Conservation (phyloP, 2,113 vertebrate species). For the Sarotherodon lohbergeri region DNA sequence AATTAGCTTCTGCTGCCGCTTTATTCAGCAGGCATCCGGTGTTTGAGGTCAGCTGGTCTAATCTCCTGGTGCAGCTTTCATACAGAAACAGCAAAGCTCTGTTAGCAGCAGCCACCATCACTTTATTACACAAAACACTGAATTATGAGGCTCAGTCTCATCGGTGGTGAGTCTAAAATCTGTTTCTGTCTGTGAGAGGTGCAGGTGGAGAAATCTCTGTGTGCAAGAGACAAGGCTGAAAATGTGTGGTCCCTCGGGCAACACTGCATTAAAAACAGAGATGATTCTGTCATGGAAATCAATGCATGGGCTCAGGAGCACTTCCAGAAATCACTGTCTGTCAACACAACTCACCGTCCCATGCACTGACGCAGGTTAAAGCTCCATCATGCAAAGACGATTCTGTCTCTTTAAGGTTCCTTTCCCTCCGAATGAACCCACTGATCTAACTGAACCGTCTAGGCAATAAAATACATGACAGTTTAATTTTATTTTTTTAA, state of each 20-base stretch:
- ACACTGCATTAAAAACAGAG: background rate
- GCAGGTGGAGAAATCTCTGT: background rate
- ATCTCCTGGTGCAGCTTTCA: background rate
- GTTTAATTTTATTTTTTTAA: background rate
- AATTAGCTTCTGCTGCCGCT: background rate
- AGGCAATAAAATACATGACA: background rate
- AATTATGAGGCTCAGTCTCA: background rate
- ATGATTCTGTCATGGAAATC: background rate
- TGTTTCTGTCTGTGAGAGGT: background rate
- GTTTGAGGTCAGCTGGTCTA: background rate
- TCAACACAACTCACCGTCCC: background rate
- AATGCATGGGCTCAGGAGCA: background rate
- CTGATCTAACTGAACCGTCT: background rate
- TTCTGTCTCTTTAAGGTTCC: background rate
- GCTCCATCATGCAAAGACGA: background rate
- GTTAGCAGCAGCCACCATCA: background rate
- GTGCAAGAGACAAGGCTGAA: background rate
- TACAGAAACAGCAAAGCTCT: background rate
- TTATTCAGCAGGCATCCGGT: background rate
- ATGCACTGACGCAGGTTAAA: background rate
- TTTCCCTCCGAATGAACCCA: background rate
- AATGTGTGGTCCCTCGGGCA: background rate
- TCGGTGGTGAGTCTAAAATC: background rate
- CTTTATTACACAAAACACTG: background rate
- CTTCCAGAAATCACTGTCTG: background rate